phyloP scores from a whole-genome alignment of 2,888 invertebrate species.

The Thera britannica region DNA sequence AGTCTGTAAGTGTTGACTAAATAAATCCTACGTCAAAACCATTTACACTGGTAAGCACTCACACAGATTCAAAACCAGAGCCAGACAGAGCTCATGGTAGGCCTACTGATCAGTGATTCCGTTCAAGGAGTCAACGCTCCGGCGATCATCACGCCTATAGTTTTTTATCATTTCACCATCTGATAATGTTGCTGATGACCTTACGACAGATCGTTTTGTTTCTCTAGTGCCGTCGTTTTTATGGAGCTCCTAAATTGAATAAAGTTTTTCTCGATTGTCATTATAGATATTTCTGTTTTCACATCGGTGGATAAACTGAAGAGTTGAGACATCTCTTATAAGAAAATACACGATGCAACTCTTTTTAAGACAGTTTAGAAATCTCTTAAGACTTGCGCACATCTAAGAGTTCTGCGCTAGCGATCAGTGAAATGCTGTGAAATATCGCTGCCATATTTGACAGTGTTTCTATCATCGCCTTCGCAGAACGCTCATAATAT shows the following conservation, averaged over 20 bases:
- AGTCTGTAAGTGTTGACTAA: no score
- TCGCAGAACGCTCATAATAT: no score
- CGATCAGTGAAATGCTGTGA: no score
- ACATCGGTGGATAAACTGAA: background rate
- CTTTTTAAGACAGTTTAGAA: no score
- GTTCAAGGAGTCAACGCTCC: slow-evolving; percentile 36
- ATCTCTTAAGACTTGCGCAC: no score
- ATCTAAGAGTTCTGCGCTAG: no score
- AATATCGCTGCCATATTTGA: no score
- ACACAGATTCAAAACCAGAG: no score
- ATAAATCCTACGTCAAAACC: no score
- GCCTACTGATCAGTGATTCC: slow-evolving; percentile 44
- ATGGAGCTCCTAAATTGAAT: slow-evolving; percentile 3
- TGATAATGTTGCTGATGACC: slow-evolving; percentile 10
- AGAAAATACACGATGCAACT: background rate
- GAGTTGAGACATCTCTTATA: background rate
- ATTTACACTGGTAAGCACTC: no score
- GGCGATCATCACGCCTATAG: slow-evolving; percentile 8
- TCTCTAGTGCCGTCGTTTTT: background rate
- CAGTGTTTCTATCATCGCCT: no score
- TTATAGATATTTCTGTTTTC: background rate
- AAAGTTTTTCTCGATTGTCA: background rate
- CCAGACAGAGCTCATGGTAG: no score
- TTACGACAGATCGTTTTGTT: slow-evolving; percentile 10
- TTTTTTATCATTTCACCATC: slow-evolving; percentile 22